Conservation (phyloP, 2,797 vertebrate genomes). For the Euthynnus affinis region DNA sequence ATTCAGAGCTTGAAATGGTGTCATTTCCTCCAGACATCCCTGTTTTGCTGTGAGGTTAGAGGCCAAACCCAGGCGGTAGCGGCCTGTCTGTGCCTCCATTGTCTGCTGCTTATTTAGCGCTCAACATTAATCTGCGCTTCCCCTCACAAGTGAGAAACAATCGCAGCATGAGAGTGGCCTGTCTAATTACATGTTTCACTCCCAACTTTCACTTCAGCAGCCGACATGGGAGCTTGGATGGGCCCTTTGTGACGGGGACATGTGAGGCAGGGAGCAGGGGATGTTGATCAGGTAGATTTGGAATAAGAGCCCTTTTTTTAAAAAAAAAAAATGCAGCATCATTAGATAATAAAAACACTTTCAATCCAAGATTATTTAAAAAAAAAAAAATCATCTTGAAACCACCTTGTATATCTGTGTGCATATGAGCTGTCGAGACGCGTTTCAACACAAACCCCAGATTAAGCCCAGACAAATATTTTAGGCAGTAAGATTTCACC, state of each 20-base stretch:
- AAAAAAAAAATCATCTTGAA: background rate
- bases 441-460: slow-evolving; percentile 16
- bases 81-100: slow-evolving; percentile 73
- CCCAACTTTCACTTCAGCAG: slow-evolving; percentile 69
- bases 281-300: slow-evolving; percentile 40
- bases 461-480: slow-evolving; percentile 19
- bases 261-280: slow-evolving; percentile 27
- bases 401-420: background rate
- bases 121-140: slow-evolving; percentile 78
- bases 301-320: background rate
- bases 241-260: slow-evolving; percentile 51
- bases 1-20: slow-evolving; percentile 75
- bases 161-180: slow-evolving; percentile 73
- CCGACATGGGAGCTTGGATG: slow-evolving; percentile 47
- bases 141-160: slow-evolving; percentile 76
- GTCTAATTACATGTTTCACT: slow-evolving; percentile 80
- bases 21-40: slow-evolving; percentile 79
- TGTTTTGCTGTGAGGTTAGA: slow-evolving; percentile 75
- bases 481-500: background rate
- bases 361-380: background rate
- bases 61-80: slow-evolving; percentile 74
- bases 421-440: background rate
- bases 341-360: background rate
- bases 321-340: background rate
- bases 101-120: slow-evolving; percentile 78